A percentile compares a stretch with the other conserved stretches of the same genome.
These are phyloP conservation scores for Tolypeutes matacus DNA, from an alignment of 2,797 vertebrate genomes.

Conservation along the genomic window DNA sequence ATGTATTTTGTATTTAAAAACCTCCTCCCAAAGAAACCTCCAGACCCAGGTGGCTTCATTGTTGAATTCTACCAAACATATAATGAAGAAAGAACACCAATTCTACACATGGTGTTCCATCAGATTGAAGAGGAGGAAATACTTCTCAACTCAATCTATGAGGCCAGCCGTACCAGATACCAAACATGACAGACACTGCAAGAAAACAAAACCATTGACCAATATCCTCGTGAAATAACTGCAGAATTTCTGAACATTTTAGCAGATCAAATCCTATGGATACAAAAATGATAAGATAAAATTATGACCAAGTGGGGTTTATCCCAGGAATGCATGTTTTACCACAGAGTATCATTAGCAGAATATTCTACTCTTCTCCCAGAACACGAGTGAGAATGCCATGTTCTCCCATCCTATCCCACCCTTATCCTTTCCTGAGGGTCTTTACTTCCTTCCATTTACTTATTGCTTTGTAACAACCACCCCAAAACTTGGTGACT, in stretches of 20 bases:
- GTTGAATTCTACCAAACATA: neutral
- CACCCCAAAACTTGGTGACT: neutral
- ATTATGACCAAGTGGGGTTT: neutral
- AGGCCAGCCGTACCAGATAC: neutral
- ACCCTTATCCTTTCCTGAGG: neutral
- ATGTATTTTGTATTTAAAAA: neutral
- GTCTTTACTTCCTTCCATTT: neutral
- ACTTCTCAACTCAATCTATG: neutral
- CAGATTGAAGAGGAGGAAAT: neutral
- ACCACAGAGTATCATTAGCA: neutral
- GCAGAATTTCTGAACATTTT: neutral
- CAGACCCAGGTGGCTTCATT: neutral
- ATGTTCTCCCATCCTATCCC: neutral
- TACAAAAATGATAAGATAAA: neutral
- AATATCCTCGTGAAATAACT: neutral
- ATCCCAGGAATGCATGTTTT: neutral
- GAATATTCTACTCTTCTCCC: neutral
- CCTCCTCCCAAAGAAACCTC: neutral
- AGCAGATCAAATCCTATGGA: neutral
- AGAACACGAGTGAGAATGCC: accelerated
- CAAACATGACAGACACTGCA: neutral
- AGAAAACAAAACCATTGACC: neutral
- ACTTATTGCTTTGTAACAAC: neutral
- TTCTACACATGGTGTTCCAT: neutral
- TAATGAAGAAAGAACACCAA: neutral